Evolutionary conservation across 2,888 invertebrate species (phyloP), one percentile per base, ranked within the genome.

Genomic region (Lochmaea crataegi): DNA sequence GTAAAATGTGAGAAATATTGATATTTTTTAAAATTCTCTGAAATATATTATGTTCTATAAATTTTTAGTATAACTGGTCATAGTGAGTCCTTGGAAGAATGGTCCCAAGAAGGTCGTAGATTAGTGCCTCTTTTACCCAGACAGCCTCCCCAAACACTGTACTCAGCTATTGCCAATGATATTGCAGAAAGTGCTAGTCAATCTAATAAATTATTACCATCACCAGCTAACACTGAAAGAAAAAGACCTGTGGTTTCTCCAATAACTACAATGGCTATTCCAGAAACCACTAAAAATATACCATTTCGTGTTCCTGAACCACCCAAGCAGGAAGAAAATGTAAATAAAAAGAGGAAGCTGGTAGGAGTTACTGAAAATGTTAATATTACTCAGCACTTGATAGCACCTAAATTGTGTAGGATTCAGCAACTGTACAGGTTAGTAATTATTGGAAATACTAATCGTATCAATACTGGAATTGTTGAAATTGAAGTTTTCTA

Each of bases 101-200:
- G 97, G 97, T 91, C 94, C 77, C 91, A 94, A 79, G 97, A 97
- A 87, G 97, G 97, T 14, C 90, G 96, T 51, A 90, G 97, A 80
- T 88, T 92, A 75, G 92, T 96, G 81, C 96, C 97, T 2, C 88
- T 96, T 63, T 88, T 97, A 87, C 94, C 96, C 7, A 90, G 96
- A 74, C 91, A 94, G n/a, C 91, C 94, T 68, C 94, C 96, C 9
- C 94, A 95, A 83, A 96, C 96, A 7, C 93, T 93, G 53, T 94
- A 94, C 84, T 93, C 94, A 73, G 92, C 93, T 76, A 89, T 96
- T 78, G 96, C 96, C 14, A 95, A 96, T 86, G 93, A 92, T 85
- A 91, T 92, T 67, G 94, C 94, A 0, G 89, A 91, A 76, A 87
- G 89, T 71, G 90, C 92, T 65, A 90, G 89, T 75, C 89, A 89